Conservation (phyloP, 2,797 vertebrate genomes). For the Peromyscus attwateri region DNA sequence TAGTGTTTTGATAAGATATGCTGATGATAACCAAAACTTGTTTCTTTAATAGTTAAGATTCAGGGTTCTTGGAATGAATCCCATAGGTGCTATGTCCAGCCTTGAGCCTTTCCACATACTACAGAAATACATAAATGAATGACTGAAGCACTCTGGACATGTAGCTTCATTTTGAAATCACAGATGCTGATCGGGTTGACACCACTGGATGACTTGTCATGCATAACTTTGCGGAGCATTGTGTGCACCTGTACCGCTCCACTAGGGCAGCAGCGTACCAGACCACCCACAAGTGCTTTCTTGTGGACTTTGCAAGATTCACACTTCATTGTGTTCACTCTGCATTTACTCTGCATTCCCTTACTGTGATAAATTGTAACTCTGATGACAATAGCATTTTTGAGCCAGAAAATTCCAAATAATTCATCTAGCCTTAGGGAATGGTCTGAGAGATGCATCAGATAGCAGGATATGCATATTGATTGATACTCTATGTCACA, state of each 20-base stretch:
- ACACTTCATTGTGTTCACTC: background rate
- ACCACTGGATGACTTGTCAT: background rate
- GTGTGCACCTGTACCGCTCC: no score
- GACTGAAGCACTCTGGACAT: background rate
- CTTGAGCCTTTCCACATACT: background rate
- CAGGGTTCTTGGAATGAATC: background rate
- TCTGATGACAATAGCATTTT: background rate
- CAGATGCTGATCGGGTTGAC: background rate
- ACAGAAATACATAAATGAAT: background rate
- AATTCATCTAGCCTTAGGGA: background rate
- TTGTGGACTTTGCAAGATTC: background rate
- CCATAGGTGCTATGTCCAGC: rapidly evolving
- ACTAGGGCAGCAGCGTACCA: background rate
- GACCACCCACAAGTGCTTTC: background rate
- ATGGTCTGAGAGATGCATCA: background rate
- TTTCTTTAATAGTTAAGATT: background rate
- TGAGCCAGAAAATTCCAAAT: background rate
- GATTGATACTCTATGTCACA: background rate
- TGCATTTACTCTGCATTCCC: background rate
- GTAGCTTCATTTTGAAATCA: background rate
- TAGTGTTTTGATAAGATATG: background rate
- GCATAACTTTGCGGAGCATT: background rate
- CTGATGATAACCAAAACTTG: background rate
- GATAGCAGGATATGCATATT: background rate
- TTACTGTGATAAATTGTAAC: background rate